These are phyloP conservation scores for Phoxinus dragarum DNA, from an alignment of 2,797 vertebrate genomes.

Conservation along the genomic window DNA sequence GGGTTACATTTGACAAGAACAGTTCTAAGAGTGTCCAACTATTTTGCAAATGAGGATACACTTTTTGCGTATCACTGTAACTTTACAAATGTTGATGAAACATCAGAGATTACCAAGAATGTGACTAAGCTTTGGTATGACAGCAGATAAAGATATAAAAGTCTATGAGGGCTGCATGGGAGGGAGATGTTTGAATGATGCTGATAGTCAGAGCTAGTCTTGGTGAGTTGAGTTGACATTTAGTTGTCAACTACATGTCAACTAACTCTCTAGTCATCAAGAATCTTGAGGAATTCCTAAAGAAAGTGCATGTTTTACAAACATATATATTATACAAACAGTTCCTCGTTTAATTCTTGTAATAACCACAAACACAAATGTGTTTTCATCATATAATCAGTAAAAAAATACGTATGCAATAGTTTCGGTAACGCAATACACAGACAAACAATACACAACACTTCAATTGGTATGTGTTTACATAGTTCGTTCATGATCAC, in stretches of 20 bases:
- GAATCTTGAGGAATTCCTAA: neutral
- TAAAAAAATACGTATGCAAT: neutral
- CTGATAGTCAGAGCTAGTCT: neutral
- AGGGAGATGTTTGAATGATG: constrained; percentile 6
- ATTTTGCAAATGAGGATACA: neutral
- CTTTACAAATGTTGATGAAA: constrained; percentile 23
- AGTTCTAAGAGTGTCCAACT: neutral
- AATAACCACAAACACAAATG: neutral
- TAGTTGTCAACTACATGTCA: no score
- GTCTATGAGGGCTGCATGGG: neutral
- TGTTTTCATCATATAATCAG: neutral
- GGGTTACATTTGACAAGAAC: neutral
- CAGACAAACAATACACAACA: neutral
- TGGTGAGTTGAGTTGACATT: no score
- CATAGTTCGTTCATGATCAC: neutral
- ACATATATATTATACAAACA: neutral
- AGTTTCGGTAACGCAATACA: neutral
- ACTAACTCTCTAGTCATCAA: neutral
- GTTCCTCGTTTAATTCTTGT: constrained; percentile 2
- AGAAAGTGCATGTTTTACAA: neutral
- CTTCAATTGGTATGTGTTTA: neutral
- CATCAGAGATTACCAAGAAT: constrained; percentile 7
- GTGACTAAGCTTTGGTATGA: neutral
- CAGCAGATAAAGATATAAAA: constrained; percentile 9
- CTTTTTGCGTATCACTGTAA: neutral